Conservation (phyloP, 1,140 invertebrate species). For the Notospermus geniculatus region DNA sequence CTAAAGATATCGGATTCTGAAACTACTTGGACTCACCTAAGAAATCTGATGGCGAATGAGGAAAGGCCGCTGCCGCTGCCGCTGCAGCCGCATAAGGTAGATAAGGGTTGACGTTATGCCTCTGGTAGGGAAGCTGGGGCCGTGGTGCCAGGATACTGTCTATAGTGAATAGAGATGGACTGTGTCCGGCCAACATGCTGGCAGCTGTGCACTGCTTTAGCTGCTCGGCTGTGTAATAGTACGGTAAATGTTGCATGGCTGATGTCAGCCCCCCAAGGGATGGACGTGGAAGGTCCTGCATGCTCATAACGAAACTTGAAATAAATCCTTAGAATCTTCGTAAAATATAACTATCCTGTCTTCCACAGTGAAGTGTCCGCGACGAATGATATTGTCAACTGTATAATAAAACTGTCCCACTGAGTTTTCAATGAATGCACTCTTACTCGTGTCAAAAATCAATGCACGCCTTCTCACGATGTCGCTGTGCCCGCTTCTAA, state of each 20-base stretch:
- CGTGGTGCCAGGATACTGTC: constrained; percentile 40
- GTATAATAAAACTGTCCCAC: too few species aligned
- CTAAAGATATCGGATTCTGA: too few species aligned
- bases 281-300: neutral
- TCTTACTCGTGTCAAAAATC: too few species aligned
- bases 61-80: neutral
- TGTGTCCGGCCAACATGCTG: constrained; percentile 22
- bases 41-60: constrained; percentile 26
- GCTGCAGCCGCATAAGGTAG: constrained; percentile 12
- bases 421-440: too few species aligned
- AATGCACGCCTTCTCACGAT: too few species aligned
- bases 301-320: too few species aligned
- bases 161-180: constrained; percentile 34
- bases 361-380: too few species aligned
- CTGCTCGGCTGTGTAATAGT: constrained; percentile 32
- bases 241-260: constrained; percentile 31
- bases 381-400: too few species aligned
- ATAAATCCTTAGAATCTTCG: too few species aligned
- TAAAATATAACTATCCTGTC: too few species aligned
- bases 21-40: constrained; percentile 33
- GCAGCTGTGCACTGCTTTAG: constrained; percentile 31
- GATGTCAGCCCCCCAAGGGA: neutral
- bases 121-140: constrained; percentile 26
- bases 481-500: too few species aligned
- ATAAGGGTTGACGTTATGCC: constrained; percentile 29